These are phyloP conservation scores for Spodoptera picta DNA, from an alignment of 2,888 invertebrate genomes.

Conservation along the genomic window DNA sequence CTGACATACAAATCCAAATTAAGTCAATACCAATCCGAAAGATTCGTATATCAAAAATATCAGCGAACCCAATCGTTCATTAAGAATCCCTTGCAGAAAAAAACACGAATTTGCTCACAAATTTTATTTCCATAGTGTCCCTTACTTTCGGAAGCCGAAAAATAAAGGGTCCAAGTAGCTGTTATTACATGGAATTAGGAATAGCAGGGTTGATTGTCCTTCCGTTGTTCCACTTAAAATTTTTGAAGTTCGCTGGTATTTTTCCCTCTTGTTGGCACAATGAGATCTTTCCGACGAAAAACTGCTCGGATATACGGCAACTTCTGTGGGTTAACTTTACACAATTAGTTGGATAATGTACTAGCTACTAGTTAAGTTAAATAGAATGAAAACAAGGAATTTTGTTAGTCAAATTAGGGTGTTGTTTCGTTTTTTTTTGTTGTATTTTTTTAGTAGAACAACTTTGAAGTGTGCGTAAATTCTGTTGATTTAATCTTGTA, in stretches of 20 bases:
- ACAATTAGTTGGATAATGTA: conserved; percentile 25
- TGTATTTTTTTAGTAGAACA: too few relatives aligned
- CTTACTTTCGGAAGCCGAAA: conserved; percentile 42
- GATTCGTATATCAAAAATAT: conserved; percentile 8
- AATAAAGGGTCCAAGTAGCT: conserved; percentile 47
- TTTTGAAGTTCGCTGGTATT: conserved; percentile 46
- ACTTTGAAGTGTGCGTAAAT: too few relatives aligned
- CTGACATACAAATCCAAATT: too few relatives aligned
- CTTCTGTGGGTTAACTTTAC: conserved; percentile 33
- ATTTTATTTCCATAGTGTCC: conserved; percentile 42
- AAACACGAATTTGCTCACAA: conserved; percentile 5
- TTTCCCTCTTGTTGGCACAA: conserved; percentile 20
- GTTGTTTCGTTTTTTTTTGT: too few relatives aligned
- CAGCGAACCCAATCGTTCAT: conserved; percentile 15
- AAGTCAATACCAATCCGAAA: not conserved
- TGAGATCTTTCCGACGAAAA: conserved; percentile 36
- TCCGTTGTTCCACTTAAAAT: conserved; percentile 36
- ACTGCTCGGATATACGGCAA: conserved; percentile 25
- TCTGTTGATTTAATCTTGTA: too few relatives aligned
- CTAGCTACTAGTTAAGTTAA: conserved; percentile 13
- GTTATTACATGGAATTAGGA: conserved; percentile 51
- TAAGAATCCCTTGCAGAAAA: conserved; percentile 11
- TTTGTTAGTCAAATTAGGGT: not conserved
- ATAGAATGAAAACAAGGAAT: conserved; percentile 26
- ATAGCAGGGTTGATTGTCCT: conserved; percentile 40